Base-by-base conservation (phyloP, 2,888 invertebrate genomes). In the Pedicia rivosa region DNA sequence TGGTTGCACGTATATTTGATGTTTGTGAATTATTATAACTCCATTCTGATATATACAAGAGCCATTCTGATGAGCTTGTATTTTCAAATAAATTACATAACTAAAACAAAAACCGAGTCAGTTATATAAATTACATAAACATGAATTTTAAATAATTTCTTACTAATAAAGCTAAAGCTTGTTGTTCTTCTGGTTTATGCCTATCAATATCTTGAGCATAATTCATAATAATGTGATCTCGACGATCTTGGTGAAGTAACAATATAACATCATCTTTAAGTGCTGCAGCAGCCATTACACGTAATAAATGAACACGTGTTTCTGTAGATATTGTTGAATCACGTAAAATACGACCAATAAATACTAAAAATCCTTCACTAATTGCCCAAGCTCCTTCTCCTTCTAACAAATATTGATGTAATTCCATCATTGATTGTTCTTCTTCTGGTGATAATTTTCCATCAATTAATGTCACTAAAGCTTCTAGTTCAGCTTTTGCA, bases 1-100 rank as follows among this genome's bases (percentile, higher is more conserved):
- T 90, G 40, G 88, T 90, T 37, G 80, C 84, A 39, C 87, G 70
- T 43, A 90, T 87, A 63, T 91, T 91, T 54, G 86, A 87, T 42
- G 82, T 76, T 47, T 72, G 71, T 50, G 76, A 77, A 10, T 74
- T 78, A 48, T 73, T 70, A 52, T 72, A 71, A 30, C 75, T 72
- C 91, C 91, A 91, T 62, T 91, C 90, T 35, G 88, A 88, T 57
- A 91, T 91, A 64, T 91, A 91, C 50, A 91, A 66, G 52, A 90
- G 63, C 91, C 91, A 91, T 61, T 91, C 91, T 1, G 88, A 86
- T 40, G 87, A 80, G 45, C 82, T 82, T 25, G 80, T 63, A 62
- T 86, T 81, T 59, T 86, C 84, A 62, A 90, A 91, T 62, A 91
- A 70, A 62, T 91, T 91, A 59, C 83, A 83, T 59, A 88, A 70